Conservation (phyloP, 2,797 vertebrate genomes). For the Centropyge bicolor region DNA sequence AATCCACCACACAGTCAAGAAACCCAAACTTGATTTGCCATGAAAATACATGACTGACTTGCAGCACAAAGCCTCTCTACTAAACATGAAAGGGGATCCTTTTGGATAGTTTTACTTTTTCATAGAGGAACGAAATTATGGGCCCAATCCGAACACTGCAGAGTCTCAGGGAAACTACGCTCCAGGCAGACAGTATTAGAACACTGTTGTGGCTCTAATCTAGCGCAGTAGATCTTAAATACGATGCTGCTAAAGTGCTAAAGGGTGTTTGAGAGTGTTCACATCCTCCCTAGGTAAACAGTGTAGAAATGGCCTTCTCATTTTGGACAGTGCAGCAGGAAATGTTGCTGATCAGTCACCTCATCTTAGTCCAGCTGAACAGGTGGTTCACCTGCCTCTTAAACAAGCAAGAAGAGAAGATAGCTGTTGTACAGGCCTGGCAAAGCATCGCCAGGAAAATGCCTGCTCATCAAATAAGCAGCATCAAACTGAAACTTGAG, state of each 20-base stretch:
- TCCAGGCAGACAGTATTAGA: background rate
- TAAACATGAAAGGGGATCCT: background rate
- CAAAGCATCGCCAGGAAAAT: background rate
- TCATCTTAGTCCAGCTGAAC: constrained; percentile 15
- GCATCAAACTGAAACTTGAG: background rate
- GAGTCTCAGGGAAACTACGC: background rate
- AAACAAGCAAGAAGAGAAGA: background rate
- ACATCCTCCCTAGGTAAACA: background rate
- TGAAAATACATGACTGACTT: background rate
- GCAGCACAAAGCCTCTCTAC: background rate
- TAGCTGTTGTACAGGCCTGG: background rate
- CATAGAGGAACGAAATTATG: background rate
- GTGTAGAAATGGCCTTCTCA: background rate
- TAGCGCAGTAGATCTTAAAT: background rate
- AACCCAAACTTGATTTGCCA: background rate
- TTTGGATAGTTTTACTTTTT: background rate
- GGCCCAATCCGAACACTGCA: background rate
- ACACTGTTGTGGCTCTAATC: background rate
- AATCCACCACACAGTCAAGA: background rate
- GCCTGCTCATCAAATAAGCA: background rate
- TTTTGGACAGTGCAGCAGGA: background rate
- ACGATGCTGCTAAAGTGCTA: background rate
- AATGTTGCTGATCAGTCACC: background rate
- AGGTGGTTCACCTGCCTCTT: constrained; percentile 5
- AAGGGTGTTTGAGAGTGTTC: background rate